These are phyloP conservation scores for Lagenorhynchus albirostris DNA, from an alignment of 2,113 vertebrate genomes.

Conservation along the genomic window DNA sequence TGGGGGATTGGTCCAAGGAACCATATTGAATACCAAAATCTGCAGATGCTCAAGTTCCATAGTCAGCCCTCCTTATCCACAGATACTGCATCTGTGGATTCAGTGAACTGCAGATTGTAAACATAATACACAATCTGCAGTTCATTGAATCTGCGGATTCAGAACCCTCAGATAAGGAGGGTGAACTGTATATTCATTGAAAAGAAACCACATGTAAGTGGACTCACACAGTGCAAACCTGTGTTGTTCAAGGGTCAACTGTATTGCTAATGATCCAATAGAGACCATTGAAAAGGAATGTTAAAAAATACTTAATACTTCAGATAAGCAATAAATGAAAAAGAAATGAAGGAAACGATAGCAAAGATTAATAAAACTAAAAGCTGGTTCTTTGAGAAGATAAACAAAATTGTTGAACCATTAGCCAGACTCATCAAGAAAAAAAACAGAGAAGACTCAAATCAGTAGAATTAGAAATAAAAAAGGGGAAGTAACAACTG, in stretches of 20 bases:
- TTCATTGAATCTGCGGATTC: neutral
- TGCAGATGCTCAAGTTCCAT: neutral
- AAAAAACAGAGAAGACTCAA: no score
- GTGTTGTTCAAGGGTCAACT: neutral
- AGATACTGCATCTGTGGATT: neutral
- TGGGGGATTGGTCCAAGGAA: neutral
- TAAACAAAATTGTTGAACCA: no score
- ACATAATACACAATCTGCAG: neutral
- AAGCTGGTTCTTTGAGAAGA: no score
- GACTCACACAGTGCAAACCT: neutral
- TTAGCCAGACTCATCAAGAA: no score
- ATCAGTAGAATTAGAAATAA: no score
- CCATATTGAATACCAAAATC: neutral
- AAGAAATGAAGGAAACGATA: no score
- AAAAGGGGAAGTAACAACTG: no score
- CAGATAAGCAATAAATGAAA: no score
- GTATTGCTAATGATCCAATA: neutral
- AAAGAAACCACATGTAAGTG: neutral
- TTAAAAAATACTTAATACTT: neutral
- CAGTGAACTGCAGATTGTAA: neutral
- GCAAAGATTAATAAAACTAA: no score
- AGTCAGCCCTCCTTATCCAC: neutral
- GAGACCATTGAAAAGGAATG: neutral
- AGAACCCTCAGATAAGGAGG: neutral
- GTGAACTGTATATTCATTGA: neutral